A percentile compares a stretch with the other conserved stretches of the same genome.
Conservation (phyloP, 2,888 invertebrate genomes). For the Aphidoletes aphidimyza region DNA sequence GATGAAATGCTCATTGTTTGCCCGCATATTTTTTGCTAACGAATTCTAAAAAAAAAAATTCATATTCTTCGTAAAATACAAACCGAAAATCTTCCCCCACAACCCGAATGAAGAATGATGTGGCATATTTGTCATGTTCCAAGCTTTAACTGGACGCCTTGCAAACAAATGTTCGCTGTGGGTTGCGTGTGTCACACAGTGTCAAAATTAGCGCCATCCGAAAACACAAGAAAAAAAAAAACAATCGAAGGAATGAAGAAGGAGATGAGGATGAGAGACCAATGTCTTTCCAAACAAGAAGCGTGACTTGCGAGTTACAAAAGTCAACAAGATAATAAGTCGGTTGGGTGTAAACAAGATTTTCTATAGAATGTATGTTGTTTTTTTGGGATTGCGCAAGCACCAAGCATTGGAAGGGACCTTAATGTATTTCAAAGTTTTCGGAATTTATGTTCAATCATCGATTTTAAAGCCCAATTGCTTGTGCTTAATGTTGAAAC, state of each 20-base stretch:
- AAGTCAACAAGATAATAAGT: constrained; percentile 26
- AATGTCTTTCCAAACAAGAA: neutral
- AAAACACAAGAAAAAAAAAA: too few species aligned
- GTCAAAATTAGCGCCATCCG: too few species aligned
- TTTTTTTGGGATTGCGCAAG: neutral
- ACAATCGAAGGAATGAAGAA: neutral
- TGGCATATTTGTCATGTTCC: too few species aligned
- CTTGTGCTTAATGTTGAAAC: neutral
- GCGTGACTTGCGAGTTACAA: neutral
- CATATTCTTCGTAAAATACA: too few species aligned
- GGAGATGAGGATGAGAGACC: neutral
- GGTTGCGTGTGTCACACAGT: too few species aligned
- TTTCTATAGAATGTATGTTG: neutral
- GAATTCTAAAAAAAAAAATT: too few species aligned
- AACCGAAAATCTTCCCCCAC: too few species aligned
- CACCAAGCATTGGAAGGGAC: neutral
- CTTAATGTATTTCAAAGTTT: neutral
- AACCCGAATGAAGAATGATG: too few species aligned
- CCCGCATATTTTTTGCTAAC: too few species aligned
- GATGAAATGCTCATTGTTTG: too few species aligned
- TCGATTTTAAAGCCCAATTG: constrained; percentile 9
- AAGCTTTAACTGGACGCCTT: too few species aligned
- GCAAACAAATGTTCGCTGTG: too few species aligned
- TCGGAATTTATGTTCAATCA: neutral
- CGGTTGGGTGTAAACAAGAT: neutral